Percentiles rank a stretch among this genome's conserved stretches.
These are phyloP conservation scores for Stictonetta naevosa DNA, from an alignment of 2,113 vertebrate species.

Conservation along the genomic window DNA sequence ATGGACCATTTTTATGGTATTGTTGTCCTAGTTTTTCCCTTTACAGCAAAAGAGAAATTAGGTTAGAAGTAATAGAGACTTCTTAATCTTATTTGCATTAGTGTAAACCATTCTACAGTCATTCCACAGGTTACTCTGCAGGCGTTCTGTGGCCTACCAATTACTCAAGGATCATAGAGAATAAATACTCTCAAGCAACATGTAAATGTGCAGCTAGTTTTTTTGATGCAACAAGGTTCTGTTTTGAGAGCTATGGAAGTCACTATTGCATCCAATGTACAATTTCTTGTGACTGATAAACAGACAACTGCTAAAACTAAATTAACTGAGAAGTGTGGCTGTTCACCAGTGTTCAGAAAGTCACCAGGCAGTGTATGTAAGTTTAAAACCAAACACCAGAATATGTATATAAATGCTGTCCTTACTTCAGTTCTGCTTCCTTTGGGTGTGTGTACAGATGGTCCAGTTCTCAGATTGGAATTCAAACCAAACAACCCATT, in stretches of 20 bases:
- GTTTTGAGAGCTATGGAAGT: not conserved
- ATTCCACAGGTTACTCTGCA: not conserved
- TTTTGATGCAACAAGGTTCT: not conserved
- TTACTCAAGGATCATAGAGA: fast-evolving
- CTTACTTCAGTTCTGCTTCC: not conserved
- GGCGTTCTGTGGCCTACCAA: not conserved
- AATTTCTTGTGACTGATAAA: not conserved
- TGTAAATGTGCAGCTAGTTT: not conserved
- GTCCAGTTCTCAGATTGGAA: not conserved
- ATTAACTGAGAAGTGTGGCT: not conserved
- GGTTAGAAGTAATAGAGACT: not conserved
- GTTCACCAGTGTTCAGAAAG: not conserved
- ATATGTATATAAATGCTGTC: not conserved
- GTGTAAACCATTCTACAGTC: not conserved
- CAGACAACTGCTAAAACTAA: not conserved
- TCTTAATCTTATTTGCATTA: not conserved
- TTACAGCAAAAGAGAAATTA: not conserved
- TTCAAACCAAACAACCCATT: not conserved
- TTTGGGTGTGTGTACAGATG: not conserved
- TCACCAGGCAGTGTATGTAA: not conserved
- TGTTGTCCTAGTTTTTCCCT: fast-evolving
- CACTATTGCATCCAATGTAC: not conserved
- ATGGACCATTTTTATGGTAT: not conserved
- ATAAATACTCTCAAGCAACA: not conserved
- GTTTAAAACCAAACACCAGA: not conserved